Base-by-base conservation (phyloP, 2,888 invertebrate genomes). In the Acleris laterana region DNA sequence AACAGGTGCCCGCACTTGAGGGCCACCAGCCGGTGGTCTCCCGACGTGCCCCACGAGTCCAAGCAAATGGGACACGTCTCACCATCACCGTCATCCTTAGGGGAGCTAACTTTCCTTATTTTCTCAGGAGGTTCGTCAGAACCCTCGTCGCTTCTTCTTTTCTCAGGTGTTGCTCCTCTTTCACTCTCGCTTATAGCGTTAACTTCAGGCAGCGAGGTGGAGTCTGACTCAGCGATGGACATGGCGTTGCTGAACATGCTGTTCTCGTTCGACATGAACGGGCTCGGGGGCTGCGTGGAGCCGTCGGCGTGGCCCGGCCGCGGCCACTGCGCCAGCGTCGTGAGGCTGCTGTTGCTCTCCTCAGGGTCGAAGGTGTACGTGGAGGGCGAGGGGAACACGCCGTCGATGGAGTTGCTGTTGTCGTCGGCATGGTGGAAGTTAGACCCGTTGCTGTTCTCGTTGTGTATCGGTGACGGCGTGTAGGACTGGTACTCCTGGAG, bases 1-100 rank as follows among this genome's bases (percentile, higher is more conserved):
- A 98, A 99, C 7, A 99, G 87, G 88, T 99, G 99, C 0, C 99
- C 99, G 85, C 99, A 99, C 78, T 95, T 96, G 9, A 99, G 88
- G 0, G 97, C 95, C n/a, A 96, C 96, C 3, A 99, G 88, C 61
- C 98, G 93, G 83, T 99, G 99, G 0, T 94, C 95, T 0, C 98
- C 99, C 0, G 96, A 95, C 81, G 96, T 97, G 4, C 96, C 96
- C 97, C 98, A 99, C 3, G 94, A 88, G 63, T 98, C 98, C 70
- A 98, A 93, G 80, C 99, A 99, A 71, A 99, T 98, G 0, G 98
- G 95, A 76, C 99, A 99, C 0, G 94, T 94, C 77, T 95, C 94
- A 0, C 96, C 96, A 57, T 96, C 96, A 52, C 94, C 94, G 2
- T 95, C 95, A 1, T 83, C 84, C 0, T 71, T 69, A 72, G 0